phyloP scores from a whole-genome alignment of 1,140 invertebrate species.

The Augochlora pura region DNA sequence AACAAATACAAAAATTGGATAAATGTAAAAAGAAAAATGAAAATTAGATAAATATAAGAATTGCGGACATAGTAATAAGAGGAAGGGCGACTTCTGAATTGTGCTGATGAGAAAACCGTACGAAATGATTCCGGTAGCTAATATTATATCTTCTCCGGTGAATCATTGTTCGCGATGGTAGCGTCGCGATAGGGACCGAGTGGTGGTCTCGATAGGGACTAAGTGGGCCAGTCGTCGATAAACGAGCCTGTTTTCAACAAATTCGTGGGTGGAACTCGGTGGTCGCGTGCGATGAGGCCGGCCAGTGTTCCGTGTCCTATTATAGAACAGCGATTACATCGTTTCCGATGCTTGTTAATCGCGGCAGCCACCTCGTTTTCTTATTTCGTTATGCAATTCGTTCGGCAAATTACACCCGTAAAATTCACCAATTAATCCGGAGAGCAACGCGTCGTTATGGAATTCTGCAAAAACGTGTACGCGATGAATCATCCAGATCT shows the following conservation, averaged over 20 bases:
- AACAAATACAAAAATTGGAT: too few species aligned
- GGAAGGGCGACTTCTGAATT: too few species aligned
- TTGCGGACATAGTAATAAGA: too few species aligned
- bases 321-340: slow-evolving; percentile 45
- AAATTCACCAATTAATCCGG: not conserved
- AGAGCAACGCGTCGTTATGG: too few species aligned
- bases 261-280: slow-evolving; percentile 50
- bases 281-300: slow-evolving; percentile 46
- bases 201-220: slow-evolving; percentile 46
- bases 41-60: too few species aligned
- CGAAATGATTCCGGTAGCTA: too few species aligned
- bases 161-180: slow-evolving; percentile 15
- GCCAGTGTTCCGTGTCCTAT: slow-evolving; percentile 43
- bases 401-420: not conserved
- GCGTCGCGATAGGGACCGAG: slow-evolving; percentile 44
- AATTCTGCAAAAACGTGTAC: too few species aligned
- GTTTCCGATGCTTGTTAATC: slow-evolving; percentile 38
- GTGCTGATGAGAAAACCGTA: too few species aligned
- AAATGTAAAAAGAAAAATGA: too few species aligned
- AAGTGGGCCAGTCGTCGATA: slow-evolving; percentile 59
- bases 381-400: slow-evolving; percentile 35
- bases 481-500: too few species aligned
- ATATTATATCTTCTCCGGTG: not conserved
- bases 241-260: slow-evolving; percentile 42
- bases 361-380: slow-evolving; percentile 22